Conservation (phyloP, 2,113 vertebrate species). For the Halichoerus grypus region DNA sequence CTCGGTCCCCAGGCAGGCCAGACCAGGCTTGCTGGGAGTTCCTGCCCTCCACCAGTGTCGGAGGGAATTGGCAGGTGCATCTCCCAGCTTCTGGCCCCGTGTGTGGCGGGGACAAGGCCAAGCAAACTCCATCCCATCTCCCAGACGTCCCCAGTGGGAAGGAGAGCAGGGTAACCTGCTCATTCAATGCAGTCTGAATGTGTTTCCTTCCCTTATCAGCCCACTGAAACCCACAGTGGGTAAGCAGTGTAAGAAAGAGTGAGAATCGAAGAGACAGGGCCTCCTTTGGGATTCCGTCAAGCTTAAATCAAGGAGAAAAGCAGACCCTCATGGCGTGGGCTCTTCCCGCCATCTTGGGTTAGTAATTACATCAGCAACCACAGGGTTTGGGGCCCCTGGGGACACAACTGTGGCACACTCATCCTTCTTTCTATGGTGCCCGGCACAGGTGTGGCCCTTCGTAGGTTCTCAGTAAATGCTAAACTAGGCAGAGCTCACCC, state of each 20-base stretch:
- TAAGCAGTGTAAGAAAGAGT: background rate
- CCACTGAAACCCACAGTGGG: background rate
- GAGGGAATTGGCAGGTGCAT: background rate
- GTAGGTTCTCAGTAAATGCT: background rate
- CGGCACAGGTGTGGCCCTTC: background rate
- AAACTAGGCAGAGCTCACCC: background rate
- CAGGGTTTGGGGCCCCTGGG: background rate
- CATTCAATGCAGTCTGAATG: background rate
- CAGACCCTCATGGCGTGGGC: background rate
- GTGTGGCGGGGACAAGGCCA: rapidly evolving
- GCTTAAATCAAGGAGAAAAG: constrained; percentile 1
- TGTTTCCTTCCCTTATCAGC: background rate
- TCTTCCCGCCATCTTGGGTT: background rate
- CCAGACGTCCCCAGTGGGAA: background rate
- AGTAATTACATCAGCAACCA: background rate
- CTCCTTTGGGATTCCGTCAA: background rate
- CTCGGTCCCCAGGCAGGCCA: background rate
- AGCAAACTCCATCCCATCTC: background rate
- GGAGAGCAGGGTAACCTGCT: background rate
- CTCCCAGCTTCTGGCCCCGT: background rate
- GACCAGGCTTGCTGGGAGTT: background rate
- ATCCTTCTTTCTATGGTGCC: background rate
- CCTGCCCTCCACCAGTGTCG: background rate
- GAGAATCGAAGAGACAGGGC: background rate
- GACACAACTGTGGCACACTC: background rate